Percentiles rank a stretch among this genome's conserved stretches.
phyloP scores from a whole-genome alignment of 2,797 vertebrate species.

The Peromyscus nudipes region DNA sequence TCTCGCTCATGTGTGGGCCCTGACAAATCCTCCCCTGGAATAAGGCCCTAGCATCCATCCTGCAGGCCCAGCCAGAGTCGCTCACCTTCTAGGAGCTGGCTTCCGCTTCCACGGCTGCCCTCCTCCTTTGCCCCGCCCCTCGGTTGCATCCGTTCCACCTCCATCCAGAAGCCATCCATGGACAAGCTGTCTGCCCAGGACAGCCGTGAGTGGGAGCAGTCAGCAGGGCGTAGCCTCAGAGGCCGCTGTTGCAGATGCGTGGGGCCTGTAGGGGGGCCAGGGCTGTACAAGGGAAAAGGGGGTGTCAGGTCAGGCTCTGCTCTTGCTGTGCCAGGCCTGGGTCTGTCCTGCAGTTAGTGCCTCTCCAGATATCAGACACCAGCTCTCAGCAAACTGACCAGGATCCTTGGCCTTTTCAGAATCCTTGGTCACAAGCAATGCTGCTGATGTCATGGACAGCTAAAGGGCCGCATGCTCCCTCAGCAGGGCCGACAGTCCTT shows the following conservation, averaged over 20 bases:
- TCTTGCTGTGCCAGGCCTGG: background rate
- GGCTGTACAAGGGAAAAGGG: conserved; percentile 39
- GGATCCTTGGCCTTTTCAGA: background rate
- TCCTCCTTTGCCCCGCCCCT: conserved; percentile 89
- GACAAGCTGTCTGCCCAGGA: conserved; percentile 91
- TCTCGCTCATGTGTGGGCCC: background rate
- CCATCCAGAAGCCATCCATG: conserved; percentile 94
- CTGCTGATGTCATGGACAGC: conserved; percentile 20
- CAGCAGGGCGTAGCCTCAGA: conserved; percentile 87
- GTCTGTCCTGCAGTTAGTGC: background rate
- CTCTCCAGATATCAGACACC: background rate
- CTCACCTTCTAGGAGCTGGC: conserved; percentile 93
- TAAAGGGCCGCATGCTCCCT: background rate
- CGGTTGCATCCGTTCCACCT: conserved; percentile 94
- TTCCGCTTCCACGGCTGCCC: conserved; percentile 90
- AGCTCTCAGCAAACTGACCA: background rate
- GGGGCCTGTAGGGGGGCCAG: conserved; percentile 89
- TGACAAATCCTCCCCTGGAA: no score
- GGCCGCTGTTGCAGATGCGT: conserved; percentile 89
- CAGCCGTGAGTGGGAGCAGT: conserved; percentile 85
- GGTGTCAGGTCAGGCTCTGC: background rate
- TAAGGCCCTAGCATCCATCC: background rate
- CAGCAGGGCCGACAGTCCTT: background rate
- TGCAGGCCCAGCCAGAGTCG: background rate
- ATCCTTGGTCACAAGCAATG: background rate